These are phyloP conservation scores for Pandemis corylana DNA, from an alignment of 2,888 invertebrate species.

Conservation along the genomic window DNA sequence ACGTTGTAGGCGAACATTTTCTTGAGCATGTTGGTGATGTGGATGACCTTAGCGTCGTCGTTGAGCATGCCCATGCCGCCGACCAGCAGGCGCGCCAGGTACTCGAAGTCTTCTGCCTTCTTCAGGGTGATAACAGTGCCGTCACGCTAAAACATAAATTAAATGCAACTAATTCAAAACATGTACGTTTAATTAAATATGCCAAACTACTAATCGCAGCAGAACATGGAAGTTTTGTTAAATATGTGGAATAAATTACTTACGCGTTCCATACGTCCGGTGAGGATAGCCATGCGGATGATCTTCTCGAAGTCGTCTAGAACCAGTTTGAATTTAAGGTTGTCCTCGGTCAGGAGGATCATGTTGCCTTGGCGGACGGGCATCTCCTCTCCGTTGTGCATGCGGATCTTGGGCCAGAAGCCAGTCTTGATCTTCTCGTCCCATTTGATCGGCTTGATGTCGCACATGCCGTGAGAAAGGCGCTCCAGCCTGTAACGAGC, in stretches of 20 bases:
- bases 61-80: conserved; percentile 84
- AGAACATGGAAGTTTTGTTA: background rate
- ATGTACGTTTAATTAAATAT: too few relatives aligned
- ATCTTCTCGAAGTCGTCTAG: conserved; percentile 79
- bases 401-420: conserved; percentile 85
- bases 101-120: conserved; percentile 87
- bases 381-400: conserved; percentile 84
- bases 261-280: conserved; percentile 71
- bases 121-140: conserved; percentile 86
- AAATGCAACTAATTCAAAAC: conserved; percentile 1
- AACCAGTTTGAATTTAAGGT: conserved; percentile 61
- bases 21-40: conserved; percentile 68
- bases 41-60: conserved; percentile 84
- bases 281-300: conserved; percentile 78
- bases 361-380: conserved; percentile 81
- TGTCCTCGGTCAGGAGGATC: conserved; percentile 59
- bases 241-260: conserved; percentile 50
- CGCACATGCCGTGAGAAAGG: conserved; percentile 77
- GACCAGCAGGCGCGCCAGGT: conserved; percentile 87
- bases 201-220: background rate
- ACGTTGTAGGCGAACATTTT: conserved; percentile 67
- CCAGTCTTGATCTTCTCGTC: conserved; percentile 73
- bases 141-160: conserved; percentile 70
- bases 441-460: conserved; percentile 78
- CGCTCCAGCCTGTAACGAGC: conserved; percentile 85